phyloP scores from a whole-genome alignment of 2,888 invertebrate species.

The Cordilura impudica region DNA sequence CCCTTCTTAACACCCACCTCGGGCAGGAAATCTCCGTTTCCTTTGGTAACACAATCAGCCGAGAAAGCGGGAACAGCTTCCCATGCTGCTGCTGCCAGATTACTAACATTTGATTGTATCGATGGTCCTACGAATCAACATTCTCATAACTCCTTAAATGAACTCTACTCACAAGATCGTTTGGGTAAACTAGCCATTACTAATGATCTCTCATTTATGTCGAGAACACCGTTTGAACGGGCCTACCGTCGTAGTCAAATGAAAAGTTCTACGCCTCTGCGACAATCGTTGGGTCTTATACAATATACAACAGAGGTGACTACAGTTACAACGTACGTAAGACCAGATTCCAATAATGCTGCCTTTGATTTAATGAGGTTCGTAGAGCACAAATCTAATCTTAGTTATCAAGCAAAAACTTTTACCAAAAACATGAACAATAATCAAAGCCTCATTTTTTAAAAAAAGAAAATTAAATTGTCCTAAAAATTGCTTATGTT shows the following conservation, averaged over 20 bases:
- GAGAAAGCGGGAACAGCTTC: slow-evolving; percentile 67
- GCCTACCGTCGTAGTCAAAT: slow-evolving; percentile 75
- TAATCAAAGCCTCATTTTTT: slow-evolving; percentile 18
- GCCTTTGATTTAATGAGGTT: slow-evolving; percentile 75
- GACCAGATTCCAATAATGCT: slow-evolving; percentile 74
- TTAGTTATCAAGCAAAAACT: slow-evolving; percentile 27
- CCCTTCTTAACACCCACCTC: slow-evolving; percentile 77
- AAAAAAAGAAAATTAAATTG: slow-evolving; percentile 14
- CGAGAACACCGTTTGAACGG: slow-evolving; percentile 77
- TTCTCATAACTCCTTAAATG: slow-evolving; percentile 68
- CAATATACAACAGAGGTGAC: slow-evolving; percentile 58
- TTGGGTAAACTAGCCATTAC: slow-evolving; percentile 64
- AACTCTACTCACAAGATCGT: slow-evolving; percentile 68
- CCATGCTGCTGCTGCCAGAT: slow-evolving; percentile 63
- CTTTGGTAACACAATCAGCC: slow-evolving; percentile 69
- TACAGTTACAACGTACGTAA: slow-evolving; percentile 37
- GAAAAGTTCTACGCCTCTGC: slow-evolving; percentile 73
- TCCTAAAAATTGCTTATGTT: slow-evolving; percentile 38
- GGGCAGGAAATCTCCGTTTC: slow-evolving; percentile 72
- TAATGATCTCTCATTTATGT: slow-evolving; percentile 72
- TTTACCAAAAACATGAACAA: slow-evolving; percentile 11
- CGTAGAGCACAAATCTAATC: slow-evolving; percentile 66
- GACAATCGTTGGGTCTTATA: slow-evolving; percentile 70
- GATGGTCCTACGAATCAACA: slow-evolving; percentile 66
- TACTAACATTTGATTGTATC: slow-evolving; percentile 70